phyloP scores from a whole-genome alignment of 2,888 invertebrate species.

The Pegoplata infirma region DNA sequence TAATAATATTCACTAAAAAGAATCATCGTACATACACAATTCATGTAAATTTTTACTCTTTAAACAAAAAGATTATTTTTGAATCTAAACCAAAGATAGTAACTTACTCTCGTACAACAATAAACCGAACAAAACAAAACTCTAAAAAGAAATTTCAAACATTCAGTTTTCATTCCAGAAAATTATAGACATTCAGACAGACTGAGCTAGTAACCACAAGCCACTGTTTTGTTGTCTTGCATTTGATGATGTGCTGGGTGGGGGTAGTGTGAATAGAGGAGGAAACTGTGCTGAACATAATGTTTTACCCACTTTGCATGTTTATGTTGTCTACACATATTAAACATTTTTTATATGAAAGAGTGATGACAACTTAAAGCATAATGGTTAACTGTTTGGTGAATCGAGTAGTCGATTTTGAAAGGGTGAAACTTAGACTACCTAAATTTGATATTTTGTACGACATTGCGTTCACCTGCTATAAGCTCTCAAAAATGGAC shows the following conservation, averaged over 20 bases:
- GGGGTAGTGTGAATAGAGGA: not conserved
- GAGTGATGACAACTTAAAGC: not conserved
- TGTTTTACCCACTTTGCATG: constrained; percentile 34
- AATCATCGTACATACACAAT: constrained; percentile 4
- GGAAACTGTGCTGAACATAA: constrained; percentile 24
- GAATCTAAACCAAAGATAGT: constrained; percentile 4
- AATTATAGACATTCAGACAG: not conserved
- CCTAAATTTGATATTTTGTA: no score
- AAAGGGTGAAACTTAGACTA: no score
- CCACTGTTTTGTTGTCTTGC: constrained; percentile 3
- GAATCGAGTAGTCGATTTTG: not conserved
- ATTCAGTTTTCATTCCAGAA: not conserved
- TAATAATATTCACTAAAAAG: no score
- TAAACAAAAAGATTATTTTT: not conserved
- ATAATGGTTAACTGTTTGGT: constrained; percentile 10
- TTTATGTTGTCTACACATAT: constrained; percentile 8
- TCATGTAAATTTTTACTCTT: constrained; percentile 19
- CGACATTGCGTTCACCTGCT: no score
- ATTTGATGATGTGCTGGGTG: not conserved
- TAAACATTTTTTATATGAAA: not conserved
- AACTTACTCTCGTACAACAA: not conserved
- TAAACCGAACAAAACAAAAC: not conserved
- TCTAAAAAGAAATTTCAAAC: not conserved
- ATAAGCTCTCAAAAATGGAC: no score
- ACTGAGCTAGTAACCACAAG: not conserved